Conservation (phyloP, 1,140 invertebrate species). For the Bombus cullumanus region DNA sequence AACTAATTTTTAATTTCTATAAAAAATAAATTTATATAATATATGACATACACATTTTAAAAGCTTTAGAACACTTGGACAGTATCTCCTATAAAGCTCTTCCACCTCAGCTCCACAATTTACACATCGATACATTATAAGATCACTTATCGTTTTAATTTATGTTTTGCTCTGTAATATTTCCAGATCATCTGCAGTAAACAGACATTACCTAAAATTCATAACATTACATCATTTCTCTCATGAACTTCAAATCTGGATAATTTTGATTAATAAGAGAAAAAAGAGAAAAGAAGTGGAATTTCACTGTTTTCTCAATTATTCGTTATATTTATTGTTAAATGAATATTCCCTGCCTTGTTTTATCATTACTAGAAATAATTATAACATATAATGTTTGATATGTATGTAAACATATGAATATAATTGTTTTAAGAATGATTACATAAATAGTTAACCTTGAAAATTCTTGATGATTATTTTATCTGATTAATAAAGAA, state of each 20-base stretch:
- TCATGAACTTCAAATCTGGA: background rate
- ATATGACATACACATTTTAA: slow-evolving; percentile 87
- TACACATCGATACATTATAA: slow-evolving; percentile 84
- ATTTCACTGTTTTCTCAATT: background rate
- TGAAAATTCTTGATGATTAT: background rate
- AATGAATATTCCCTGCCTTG: background rate
- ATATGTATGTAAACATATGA: background rate
- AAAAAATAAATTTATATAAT: slow-evolving; percentile 15
- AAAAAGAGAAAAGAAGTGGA: background rate
- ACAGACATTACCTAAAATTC: background rate
- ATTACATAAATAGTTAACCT: background rate
- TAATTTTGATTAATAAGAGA: background rate
- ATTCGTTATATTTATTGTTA: background rate
- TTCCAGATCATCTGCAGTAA: slow-evolving; percentile 29
- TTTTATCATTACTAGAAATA: background rate
- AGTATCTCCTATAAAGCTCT: slow-evolving; percentile 87
- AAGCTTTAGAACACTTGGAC: slow-evolving; percentile 87
- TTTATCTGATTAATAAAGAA: background rate
- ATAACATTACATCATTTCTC: background rate
- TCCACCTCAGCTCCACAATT: slow-evolving; percentile 86
- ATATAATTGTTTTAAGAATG: rapidly evolving
- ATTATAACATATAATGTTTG: background rate
- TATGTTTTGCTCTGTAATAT: background rate
- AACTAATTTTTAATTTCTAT: background rate
- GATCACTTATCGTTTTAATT: background rate